Conservation (phyloP, 1,140 invertebrate genomes). For the Notospermus geniculatus region DNA sequence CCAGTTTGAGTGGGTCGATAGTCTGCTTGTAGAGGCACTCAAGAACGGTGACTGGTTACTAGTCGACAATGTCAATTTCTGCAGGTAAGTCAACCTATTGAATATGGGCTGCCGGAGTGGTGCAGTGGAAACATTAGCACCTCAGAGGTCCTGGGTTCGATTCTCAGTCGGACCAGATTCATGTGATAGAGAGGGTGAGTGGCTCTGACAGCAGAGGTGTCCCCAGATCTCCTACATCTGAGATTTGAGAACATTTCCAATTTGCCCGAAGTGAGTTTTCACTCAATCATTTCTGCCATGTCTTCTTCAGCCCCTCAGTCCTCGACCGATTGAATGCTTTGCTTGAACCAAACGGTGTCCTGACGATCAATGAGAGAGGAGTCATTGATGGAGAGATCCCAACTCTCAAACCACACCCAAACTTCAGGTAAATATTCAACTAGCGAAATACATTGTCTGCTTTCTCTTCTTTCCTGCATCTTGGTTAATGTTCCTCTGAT, state of each 20-base stretch:
- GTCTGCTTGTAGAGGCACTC: constrained; percentile 84
- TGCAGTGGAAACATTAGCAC: no score
- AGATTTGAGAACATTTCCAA: no score
- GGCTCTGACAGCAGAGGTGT: constrained; percentile 1
- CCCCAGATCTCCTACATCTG: no score
- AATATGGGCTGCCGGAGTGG: no score
- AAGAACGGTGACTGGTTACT: constrained; percentile 85
- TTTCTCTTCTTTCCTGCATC: neutral
- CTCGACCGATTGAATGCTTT: constrained; percentile 93
- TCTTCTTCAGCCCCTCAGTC: constrained; percentile 74
- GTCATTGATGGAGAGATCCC: constrained; percentile 69
- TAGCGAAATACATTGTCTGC: no score
- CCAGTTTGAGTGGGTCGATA: constrained; percentile 95
- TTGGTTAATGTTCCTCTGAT: neutral
- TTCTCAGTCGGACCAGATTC: no score
- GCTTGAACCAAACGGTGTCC: constrained; percentile 85
- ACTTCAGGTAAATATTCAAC: constrained; percentile 69
- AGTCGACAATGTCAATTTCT: constrained; percentile 96
- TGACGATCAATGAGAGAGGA: constrained; percentile 90
- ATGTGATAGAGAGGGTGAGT: no score
- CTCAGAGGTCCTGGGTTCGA: no score
- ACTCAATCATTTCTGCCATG: neutral
- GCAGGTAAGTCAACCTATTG: constrained; percentile 67
- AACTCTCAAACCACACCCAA: constrained; percentile 77
- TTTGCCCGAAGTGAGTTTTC: no score